Base-by-base conservation (phyloP, 2,888 invertebrate species). In the Choristoneura rosaceana region DNA sequence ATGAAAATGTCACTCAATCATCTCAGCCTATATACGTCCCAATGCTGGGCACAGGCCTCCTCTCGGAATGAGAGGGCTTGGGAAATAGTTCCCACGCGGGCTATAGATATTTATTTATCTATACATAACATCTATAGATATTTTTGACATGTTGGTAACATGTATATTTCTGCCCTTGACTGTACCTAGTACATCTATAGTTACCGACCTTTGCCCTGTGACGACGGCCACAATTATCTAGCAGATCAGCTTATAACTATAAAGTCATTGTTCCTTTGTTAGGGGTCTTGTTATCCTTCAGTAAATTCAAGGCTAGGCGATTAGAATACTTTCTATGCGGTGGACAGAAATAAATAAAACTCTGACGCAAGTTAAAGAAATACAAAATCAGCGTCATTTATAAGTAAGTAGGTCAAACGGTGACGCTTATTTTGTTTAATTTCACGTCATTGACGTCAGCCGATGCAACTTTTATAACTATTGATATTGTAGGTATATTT, bases 351-450 rank as follows among this genome's bases (percentile, higher is more conserved):
- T 41, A n/a, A 61, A 3, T 14, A 14, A 62, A 33, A 8, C 33
- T 34, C 17, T 52, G 59, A 68, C 63, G 73, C 59, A 52, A 45
- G 17, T 25, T 25, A 14, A 66, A 64, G 17, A 64, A 64, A 60
- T 73, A 73, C 38, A n/a, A 33, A 52, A 47, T 25, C 69, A 52
- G 52, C 65, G 65, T 64, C 45, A 66, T 70, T 73, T 55, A 41
- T 59, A 52, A 52, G 50, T 38, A 69, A 69, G 55, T 69, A 52
- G 73, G 73, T 73, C 69, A 73, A 52, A 33, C 59, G 25, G 64
- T 69, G 73, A 73, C 73, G 73, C 73, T 64, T 73, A 73, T 69
- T 73, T 69, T 69, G 68, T 50, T 64, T 59, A 71, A 66, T 64
- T 71, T 71, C 58, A 47, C 47, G 33, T 59, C 17, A 63, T 73